Base-by-base conservation (phyloP, 2,113 vertebrate species). In the Epinephelus lanceolatus region DNA sequence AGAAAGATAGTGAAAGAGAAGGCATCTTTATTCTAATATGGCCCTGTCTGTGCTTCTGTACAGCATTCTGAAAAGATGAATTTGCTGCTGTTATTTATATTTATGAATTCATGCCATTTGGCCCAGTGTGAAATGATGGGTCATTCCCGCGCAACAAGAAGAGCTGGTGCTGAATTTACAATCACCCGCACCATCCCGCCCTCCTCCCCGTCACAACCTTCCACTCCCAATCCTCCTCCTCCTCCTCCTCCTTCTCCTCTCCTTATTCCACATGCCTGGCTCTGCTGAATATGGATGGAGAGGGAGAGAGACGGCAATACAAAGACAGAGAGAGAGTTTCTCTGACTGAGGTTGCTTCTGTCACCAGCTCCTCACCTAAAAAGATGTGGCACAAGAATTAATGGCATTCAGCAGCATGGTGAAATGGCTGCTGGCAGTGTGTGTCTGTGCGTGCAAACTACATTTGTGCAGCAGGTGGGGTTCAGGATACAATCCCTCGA, bases 41-140 rank as follows among this genome's bases (percentile, higher is more conserved):
- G 77, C 88, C 71, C 76, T 88, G 84, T 87, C 86, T 81, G 78
- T 90, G 93, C 88, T 83, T 91, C 91, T 82, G 87, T 88, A 80
- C 89, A 75, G 88, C 91, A 70, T 94, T 95, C 91, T 92, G 91
- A 95, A 94, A 92, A 93, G 63, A 86, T 79, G 74, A 90, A 85
- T 95, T 93, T 94, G 84, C 85, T 94, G 86, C 92, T 92, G 94
- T 95, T 96, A 94, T 96, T 96, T 95, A 93, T 96, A 96, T 95
- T 93, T 97, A 95, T 96, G 94, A 96, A 96, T 96, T 97, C 93
- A 95, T 93, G 89, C 94, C 87, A 89, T 94, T 96, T 94, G 93
- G 94, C 96, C 89, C 95, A 93, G 93, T 95, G 94, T 81, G 81
- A 96, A 96, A 96, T 95, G 93, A 96, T 95, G 92, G 95, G 94